phyloP scores from a whole-genome alignment of 2,113 vertebrate genomes.

The Protobothrops mucrosquamatus region DNA sequence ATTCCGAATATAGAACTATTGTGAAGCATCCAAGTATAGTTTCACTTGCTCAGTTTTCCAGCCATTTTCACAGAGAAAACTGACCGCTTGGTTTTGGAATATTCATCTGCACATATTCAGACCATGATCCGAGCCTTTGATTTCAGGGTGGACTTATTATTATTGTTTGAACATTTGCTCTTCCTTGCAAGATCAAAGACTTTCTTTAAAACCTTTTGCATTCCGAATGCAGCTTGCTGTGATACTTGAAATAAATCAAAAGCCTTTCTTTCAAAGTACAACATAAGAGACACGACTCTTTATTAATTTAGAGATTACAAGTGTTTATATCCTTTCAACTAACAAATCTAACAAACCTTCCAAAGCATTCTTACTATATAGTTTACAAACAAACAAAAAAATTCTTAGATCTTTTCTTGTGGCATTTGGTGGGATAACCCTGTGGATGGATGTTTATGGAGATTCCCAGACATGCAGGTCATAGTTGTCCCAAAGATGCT shows the following conservation, averaged over 20 bases:
- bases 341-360: neutral
- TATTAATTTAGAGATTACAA: neutral
- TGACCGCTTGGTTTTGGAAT: neutral
- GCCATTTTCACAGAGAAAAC: neutral
- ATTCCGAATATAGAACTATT: neutral
- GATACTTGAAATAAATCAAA: neutral
- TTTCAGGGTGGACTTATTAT: neutral
- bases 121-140: neutral
- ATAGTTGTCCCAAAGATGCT: no score
- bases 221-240: neutral
- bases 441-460: neutral
- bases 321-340: neutral
- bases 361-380: neutral
- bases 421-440: neutral
- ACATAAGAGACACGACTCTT: neutral
- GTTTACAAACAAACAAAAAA: neutral
- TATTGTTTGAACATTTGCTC: neutral
- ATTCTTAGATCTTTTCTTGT: neutral
- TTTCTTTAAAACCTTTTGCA: neutral
- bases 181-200: neutral
- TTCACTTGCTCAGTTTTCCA: neutral
- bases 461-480: no score
- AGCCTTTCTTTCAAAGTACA: neutral
- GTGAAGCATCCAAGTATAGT: neutral
- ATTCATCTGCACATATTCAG: neutral